Percentiles rank a stretch among this genome's conserved stretches.
Conservation (phyloP, 2,888 invertebrate genomes). For the Pogonocherus hispidulus region DNA sequence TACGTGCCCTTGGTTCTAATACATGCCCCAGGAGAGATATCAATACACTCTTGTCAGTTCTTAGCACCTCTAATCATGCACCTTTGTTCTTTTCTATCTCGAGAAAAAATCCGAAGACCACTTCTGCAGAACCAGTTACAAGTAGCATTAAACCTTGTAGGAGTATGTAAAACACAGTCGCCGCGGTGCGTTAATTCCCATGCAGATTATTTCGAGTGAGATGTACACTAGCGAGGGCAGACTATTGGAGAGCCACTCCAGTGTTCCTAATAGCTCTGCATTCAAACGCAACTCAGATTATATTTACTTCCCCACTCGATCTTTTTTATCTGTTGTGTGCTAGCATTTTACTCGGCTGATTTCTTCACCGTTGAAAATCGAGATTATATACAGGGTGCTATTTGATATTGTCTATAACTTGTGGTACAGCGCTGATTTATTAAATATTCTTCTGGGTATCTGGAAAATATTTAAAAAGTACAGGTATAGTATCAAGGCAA, state of each 20-base stretch:
- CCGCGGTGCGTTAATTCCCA: constrained; percentile 41
- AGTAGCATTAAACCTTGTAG: constrained; percentile 22
- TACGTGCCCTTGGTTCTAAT: no score
- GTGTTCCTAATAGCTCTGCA: constrained; percentile 27
- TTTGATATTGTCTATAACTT: no score
- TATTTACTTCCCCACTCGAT: constrained; percentile 28
- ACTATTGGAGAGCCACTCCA: constrained; percentile 48
- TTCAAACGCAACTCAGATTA: constrained; percentile 21
- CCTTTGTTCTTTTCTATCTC: constrained; percentile 9
- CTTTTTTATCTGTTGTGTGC: constrained; percentile 17
- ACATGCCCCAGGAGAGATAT: no score
- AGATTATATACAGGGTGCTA: neutral
- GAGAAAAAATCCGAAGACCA: constrained; percentile 10
- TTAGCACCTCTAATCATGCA: neutral
- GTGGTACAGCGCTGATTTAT: no score
- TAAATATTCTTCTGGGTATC: no score
- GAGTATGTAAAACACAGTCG: constrained; percentile 18
- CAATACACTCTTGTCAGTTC: neutral
- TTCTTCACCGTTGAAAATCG: neutral
- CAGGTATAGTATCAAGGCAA: no score
- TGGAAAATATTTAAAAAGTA: no score
- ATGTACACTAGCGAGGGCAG: constrained; percentile 35
- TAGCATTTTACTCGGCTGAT: constrained; percentile 10
- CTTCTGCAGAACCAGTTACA: constrained; percentile 22
- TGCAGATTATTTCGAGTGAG: constrained; percentile 49